Evolutionary conservation across 2,797 vertebrate genomes (phyloP).

Genomic region (Darevskia nairensis): DNA sequence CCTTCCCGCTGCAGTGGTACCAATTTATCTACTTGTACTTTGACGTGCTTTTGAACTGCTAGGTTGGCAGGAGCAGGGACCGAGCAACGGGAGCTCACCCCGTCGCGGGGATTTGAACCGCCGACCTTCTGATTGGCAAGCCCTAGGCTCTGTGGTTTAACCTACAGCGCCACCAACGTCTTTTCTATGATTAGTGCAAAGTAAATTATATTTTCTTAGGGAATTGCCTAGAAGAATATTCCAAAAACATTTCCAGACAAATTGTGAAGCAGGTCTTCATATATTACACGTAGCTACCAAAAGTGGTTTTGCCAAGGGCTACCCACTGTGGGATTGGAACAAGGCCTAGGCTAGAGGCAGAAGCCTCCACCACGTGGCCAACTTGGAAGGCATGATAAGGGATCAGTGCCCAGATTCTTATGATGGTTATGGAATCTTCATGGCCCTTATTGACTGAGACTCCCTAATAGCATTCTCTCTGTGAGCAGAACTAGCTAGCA

Average conservation of each 20-base stretch:
- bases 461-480: not conserved
- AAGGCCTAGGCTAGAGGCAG: not conserved
- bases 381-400: not conserved
- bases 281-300: not conserved
- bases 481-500: not conserved
- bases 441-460: not conserved
- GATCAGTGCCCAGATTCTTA: not conserved
- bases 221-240: not conserved
- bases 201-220: not conserved
- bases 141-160: too few relatives aligned
- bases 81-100: too few relatives aligned
- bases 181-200: not conserved
- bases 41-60: too few relatives aligned
- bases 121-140: too few relatives aligned
- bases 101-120: too few relatives aligned
- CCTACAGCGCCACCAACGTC: too few relatives aligned
- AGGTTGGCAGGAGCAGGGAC: too few relatives aligned
- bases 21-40: too few relatives aligned
- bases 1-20: too few relatives aligned
- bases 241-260: not conserved
- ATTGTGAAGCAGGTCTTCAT: not conserved
- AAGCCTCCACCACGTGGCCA: not conserved
- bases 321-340: not conserved
- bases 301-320: not conserved
- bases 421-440: not conserved